phyloP scores from a whole-genome alignment of 1,140 invertebrate species.

The Drosophila repleta region DNA sequence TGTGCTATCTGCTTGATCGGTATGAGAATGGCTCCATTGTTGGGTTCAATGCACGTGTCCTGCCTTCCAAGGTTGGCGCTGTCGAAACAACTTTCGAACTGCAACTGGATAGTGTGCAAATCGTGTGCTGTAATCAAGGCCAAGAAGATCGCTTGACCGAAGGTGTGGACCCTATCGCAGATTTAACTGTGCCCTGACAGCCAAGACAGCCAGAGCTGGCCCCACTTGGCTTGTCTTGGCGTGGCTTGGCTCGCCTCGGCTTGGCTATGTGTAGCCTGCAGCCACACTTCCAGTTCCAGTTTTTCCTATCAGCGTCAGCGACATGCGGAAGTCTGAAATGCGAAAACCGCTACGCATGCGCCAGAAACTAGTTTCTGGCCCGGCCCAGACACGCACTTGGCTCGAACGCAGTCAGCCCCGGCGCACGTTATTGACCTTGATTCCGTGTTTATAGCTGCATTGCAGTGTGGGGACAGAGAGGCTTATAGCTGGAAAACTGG shows the following conservation, averaged over 20 bases:
- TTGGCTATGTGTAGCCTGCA: not conserved
- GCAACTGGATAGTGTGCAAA: slow-evolving; percentile 7
- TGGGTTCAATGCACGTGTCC: slow-evolving; percentile 57
- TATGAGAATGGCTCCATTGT: slow-evolving; percentile 11
- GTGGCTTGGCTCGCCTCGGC: too few species aligned
- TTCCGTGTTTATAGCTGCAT: slow-evolving; percentile 45
- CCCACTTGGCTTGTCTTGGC: not conserved
- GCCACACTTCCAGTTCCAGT: slow-evolving; percentile 23
- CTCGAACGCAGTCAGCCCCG: slow-evolving; percentile 32
- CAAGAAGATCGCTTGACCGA: slow-evolving; percentile 36
- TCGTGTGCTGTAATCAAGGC: slow-evolving; percentile 46
- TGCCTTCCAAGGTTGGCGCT: slow-evolving; percentile 54
- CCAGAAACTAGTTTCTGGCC: slow-evolving; percentile 57
- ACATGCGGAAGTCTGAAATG: slow-evolving; percentile 65
- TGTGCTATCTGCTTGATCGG: slow-evolving; percentile 24
- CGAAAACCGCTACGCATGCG: slow-evolving; percentile 77
- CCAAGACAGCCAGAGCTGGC: slow-evolving; percentile 2
- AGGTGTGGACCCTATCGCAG: not conserved
- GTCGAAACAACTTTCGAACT: slow-evolving; percentile 71
- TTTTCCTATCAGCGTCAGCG: slow-evolving; percentile 23
- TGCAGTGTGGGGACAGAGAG: slow-evolving; percentile 10
- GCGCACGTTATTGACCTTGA: slow-evolving; percentile 72
- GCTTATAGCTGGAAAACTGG: slow-evolving; percentile 51
- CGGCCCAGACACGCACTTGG: slow-evolving; percentile 35
- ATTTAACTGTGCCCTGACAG: slow-evolving; percentile 4